Conservation (phyloP, 2,797 vertebrate species). For the Chelon auratus region DNA sequence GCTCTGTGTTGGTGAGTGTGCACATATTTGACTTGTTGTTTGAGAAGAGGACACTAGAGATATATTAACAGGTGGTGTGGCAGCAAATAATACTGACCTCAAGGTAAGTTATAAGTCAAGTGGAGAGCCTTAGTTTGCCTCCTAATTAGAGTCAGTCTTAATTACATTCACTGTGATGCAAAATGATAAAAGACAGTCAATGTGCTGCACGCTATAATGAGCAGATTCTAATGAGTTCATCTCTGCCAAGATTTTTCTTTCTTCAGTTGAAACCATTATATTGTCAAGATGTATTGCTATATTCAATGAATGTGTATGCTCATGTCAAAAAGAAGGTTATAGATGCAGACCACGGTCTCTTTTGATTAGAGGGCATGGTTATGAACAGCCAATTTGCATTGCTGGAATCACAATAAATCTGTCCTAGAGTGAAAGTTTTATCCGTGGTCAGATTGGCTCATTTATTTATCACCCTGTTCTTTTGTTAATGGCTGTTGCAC, state of each 20-base stretch:
- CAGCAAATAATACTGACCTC: conserved; percentile 3
- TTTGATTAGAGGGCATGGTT: neutral
- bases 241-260: neutral
- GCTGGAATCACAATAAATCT: neutral
- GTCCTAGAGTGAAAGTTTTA: neutral
- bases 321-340: neutral
- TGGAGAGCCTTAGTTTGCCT: neutral
- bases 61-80: neutral
- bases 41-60: neutral
- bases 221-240: neutral
- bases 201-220: neutral
- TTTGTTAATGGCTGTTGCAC: neutral
- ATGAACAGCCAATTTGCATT: neutral
- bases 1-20: neutral
- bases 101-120: neutral
- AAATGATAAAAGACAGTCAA: neutral
- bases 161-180: neutral
- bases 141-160: neutral
- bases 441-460: neutral
- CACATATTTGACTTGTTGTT: neutral
- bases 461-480: neutral
- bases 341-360: neutral
- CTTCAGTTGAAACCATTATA: neutral
- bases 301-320: neutral
- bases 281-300: neutral